Percentiles rank a stretch among this genome's conserved stretches.
Conservation (phyloP, 2,113 vertebrate genomes). For the Kryptolebias marmoratus region DNA sequence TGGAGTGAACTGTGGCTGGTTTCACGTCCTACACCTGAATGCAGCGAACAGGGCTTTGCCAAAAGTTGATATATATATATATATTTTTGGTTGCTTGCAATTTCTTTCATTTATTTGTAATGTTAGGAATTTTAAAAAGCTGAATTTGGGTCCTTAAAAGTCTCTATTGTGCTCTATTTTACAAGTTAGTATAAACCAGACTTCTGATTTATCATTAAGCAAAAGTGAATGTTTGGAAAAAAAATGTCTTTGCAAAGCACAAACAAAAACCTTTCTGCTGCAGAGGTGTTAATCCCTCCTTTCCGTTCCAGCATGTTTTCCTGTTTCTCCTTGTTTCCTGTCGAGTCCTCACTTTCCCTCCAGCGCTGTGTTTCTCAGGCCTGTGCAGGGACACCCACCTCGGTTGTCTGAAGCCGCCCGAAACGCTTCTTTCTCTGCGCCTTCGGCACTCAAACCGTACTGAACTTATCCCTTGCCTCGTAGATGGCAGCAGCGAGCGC, state of each 20-base stretch:
- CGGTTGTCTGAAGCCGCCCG: slow-evolving; percentile 46
- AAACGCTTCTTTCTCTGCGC: slow-evolving; percentile 23
- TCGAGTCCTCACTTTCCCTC: slow-evolving; percentile 32
- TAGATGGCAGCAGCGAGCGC: slow-evolving; percentile 95
- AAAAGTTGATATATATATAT: too few relatives aligned
- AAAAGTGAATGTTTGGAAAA: too few relatives aligned
- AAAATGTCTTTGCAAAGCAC: not conserved
- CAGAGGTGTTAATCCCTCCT: slow-evolving; percentile 22
- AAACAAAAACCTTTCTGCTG: slow-evolving; percentile 37
- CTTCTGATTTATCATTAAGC: not conserved
- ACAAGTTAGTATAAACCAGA: not conserved
- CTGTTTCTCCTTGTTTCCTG: slow-evolving; percentile 10
- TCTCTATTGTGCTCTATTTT: too few relatives aligned
- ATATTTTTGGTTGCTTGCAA: too few relatives aligned
- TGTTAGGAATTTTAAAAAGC: too few relatives aligned
- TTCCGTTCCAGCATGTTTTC: slow-evolving; percentile 51
- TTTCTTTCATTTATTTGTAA: too few relatives aligned
- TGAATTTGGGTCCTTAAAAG: too few relatives aligned
- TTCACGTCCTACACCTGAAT: too few relatives aligned
- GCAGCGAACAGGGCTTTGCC: too few relatives aligned
- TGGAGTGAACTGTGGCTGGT: not conserved
- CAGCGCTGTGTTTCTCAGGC: slow-evolving; percentile 63
- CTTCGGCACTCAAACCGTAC: slow-evolving; percentile 11
- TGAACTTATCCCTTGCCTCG: slow-evolving; percentile 60
- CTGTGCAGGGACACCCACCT: slow-evolving; percentile 49